Evolutionary conservation across 1,140 invertebrate genomes (phyloP), one percentile per base, ranked within the genome.

Genomic region (Andricus grossulariae): DNA sequence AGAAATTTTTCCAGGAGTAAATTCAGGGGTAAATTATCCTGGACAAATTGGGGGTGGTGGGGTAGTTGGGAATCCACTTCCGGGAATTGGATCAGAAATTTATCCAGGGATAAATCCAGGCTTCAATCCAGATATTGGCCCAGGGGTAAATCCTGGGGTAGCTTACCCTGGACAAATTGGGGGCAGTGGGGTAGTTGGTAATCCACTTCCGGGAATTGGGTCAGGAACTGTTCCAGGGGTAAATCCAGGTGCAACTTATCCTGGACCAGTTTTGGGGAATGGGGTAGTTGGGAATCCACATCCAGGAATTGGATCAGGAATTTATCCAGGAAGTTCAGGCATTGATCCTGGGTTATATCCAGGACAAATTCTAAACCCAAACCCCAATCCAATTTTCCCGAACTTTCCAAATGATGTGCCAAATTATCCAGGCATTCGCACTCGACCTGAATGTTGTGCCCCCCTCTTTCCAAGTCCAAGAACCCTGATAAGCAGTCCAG

Each of bases 401-500:
- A 19, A 19, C n/a, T 54, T 54, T 1, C 16, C 16, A 10, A 54
- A 54, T n/a, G 2, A 54, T 19, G 15, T 49, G 50, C 57, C 52
- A 25, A 75, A 73, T 76, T 49, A 57, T 51, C 50, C 74, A 13
- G 51, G n/a, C 12, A 57, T 12, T 19, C 21, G 50, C 71, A 16
- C 11, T 25, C 25, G 71, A 12, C 78, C 79, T 3, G 80, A 86
- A 66, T 90, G 93, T 75, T 93, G 93, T 78, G 79, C 79, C 12
- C 88, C 85, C 16, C 79, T 83, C 18, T 93, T 92, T 72, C 90
- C 88, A 10, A 84, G 89, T 0, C 89, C 88, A 52, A 87, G 89
- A 75, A 93, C 93, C 79, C 84, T 92, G n/a, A 50, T 94, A 0
- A 81, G 90, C 5, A 93, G 92, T 89, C 93, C 93, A 0, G 92